Conservation (phyloP, 2,888 invertebrate genomes). For the Spicauda simplicius region DNA sequence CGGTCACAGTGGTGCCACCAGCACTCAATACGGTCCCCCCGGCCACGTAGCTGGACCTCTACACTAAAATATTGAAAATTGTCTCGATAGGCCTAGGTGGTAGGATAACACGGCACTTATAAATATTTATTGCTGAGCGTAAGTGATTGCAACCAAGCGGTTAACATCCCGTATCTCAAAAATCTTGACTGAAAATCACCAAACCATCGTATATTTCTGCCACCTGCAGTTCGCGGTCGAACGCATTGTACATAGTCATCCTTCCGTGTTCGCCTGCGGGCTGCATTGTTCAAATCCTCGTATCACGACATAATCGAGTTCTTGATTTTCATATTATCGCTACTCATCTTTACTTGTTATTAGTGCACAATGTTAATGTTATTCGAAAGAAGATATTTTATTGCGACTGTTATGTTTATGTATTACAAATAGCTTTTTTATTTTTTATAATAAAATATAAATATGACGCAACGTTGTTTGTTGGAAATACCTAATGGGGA, state of each 20-base stretch:
- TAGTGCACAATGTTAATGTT: conserved; percentile 81
- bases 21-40: conserved; percentile 81
- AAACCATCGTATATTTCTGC: conserved; percentile 41
- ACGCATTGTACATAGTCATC: conserved; percentile 73
- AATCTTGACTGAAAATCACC: conserved; percentile 35
- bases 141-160: conserved; percentile 44
- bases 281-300: conserved; percentile 38
- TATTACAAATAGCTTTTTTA: conserved; percentile 78
- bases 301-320: conserved; percentile 50
- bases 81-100: conserved; percentile 54
- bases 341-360: conserved; percentile 78
- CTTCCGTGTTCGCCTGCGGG: conserved; percentile 59
- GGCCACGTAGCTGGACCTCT: conserved; percentile 80
- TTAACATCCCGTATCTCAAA: conserved; percentile 20
- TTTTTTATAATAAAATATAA: conserved; percentile 74
- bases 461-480: conserved; percentile 71
- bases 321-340: conserved; percentile 59
- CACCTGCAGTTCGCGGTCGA: conserved; percentile 56
- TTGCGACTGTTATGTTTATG: conserved; percentile 81
- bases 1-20: conserved; percentile 69
- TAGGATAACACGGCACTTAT: conserved; percentile 59
- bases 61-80: conserved; percentile 60
- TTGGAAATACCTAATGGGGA: conserved; percentile 56
- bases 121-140: conserved; percentile 62
- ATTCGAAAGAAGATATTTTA: conserved; percentile 69